phyloP scores from a whole-genome alignment of 37 sponge, comb jelly and placozoan species.

The Spongilla lacustris region DNA sequence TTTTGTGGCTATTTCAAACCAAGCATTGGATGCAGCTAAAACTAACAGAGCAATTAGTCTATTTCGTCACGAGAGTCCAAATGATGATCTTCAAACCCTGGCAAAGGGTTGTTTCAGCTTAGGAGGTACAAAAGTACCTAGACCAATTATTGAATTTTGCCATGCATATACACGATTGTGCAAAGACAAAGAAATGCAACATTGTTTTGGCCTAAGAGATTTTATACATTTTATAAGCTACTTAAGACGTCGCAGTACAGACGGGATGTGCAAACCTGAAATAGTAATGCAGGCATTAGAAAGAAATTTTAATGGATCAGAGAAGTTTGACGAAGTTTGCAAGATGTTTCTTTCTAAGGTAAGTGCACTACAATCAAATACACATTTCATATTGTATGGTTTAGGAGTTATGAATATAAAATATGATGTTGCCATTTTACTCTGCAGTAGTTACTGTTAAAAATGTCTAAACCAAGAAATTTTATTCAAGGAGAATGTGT shows the following conservation, averaged over 20 bases:
- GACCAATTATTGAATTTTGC: not conserved
- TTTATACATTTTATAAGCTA: conserved; percentile 61
- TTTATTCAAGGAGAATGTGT: no score
- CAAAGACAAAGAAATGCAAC: not conserved
- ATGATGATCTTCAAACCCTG: conserved; percentile 36
- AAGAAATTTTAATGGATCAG: conserved; percentile 63
- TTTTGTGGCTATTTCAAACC: conserved; percentile 74
- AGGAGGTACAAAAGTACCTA: not conserved
- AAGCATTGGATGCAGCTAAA: conserved; percentile 74
- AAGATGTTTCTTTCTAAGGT: not conserved
- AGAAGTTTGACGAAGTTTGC: not conserved
- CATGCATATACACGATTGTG: not conserved
- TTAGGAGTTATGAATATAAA: not conserved
- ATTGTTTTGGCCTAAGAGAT: conserved; percentile 56
- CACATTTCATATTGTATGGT: no score
- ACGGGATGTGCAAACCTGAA: not conserved
- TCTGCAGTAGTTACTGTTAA: no score
- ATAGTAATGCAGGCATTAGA: conserved; percentile 35
- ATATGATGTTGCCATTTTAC: not conserved
- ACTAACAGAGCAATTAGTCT: conserved; percentile 71
- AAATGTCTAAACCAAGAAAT: no score
- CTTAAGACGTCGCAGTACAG: conserved; percentile 3
- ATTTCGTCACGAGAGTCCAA: conserved; percentile 31
- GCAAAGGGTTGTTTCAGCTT: conserved; percentile 38
- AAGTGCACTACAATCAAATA: not conserved